A percentile compares a stretch with the other conserved stretches of the same genome.
These are phyloP conservation scores for Chanos chanos DNA, from an alignment of 2,797 vertebrate species.

Conservation along the genomic window DNA sequence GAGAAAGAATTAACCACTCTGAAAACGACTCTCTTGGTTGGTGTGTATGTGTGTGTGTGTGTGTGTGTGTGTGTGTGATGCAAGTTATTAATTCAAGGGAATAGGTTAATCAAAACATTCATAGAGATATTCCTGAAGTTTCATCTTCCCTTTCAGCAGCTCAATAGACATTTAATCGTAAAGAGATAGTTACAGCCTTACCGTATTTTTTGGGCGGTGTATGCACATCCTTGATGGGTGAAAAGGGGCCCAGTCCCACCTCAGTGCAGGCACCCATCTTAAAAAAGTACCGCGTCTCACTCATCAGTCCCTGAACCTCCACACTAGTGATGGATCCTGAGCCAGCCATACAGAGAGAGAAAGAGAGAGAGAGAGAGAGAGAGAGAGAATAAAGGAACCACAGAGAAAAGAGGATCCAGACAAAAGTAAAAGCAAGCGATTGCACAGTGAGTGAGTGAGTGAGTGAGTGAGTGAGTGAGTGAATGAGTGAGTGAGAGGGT, in stretches of 20 bases:
- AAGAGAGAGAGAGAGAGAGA: conserved; percentile 6
- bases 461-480: too few species aligned
- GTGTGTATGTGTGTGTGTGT: neutral
- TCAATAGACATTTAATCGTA: neutral
- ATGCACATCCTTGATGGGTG: conserved; percentile 82
- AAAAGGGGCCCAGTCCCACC: conserved; percentile 87
- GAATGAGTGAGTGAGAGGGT: too few species aligned
- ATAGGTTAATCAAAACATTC: too few species aligned
- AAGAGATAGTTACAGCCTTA: conserved; percentile 35
- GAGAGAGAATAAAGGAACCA: neutral
- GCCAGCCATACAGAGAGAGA: conserved; percentile 28
- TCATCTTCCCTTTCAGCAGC: too few species aligned
- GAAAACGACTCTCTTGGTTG: too few species aligned
- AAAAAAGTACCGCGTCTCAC: conserved; percentile 89
- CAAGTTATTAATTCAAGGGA: too few species aligned
- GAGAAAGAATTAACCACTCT: too few species aligned
- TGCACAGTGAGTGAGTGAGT: neutral
- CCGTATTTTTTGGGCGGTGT: conserved; percentile 75
- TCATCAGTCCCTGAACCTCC: conserved; percentile 83
- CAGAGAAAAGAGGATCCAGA: neutral
- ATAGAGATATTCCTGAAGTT: too few species aligned
- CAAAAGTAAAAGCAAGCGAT: neutral
- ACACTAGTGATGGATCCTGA: conserved; percentile 85
- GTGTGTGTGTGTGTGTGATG: neutral
- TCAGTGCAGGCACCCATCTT: conserved; percentile 90